Percentiles rank a stretch among this genome's conserved stretches.
phyloP scores from a whole-genome alignment of 2,888 invertebrate genomes.

The Sycophila texana region DNA sequence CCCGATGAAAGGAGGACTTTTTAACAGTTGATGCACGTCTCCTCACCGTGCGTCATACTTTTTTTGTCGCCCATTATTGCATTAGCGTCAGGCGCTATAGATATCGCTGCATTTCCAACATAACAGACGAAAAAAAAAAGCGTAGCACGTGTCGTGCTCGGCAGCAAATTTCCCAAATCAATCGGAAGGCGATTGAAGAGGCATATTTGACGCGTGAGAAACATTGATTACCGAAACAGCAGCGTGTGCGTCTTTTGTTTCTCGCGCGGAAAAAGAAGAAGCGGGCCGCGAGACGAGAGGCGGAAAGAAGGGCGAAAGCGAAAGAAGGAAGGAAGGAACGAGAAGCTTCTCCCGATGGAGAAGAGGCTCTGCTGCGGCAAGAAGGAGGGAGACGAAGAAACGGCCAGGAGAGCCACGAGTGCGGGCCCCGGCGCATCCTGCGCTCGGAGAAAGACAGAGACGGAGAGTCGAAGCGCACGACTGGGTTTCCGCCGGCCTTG shows the following conservation, averaged over 20 bases:
- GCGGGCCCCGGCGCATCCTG: slow-evolving; percentile 35
- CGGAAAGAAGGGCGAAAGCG: slow-evolving; percentile 59
- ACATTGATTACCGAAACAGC: no score
- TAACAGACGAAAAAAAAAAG: neutral
- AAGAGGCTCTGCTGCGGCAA: slow-evolving; percentile 9
- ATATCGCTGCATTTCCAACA: neutral
- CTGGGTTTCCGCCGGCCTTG: slow-evolving; percentile 75
- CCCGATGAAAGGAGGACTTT: no score
- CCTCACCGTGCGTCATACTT: no score
- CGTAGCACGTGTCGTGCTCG: no score
- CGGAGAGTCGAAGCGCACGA: slow-evolving; percentile 64
- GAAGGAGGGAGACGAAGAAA: slow-evolving; percentile 9
- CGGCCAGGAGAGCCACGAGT: neutral
- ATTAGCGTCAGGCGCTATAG: no score
- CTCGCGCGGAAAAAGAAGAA: neutral
- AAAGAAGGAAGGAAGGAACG: slow-evolving; percentile 60
- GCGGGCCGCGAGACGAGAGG: neutral
- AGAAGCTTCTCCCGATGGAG: slow-evolving; percentile 56
- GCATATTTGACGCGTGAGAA: no score
- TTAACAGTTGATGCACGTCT: no score
- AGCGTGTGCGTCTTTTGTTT: no score
- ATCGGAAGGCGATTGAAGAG: no score
- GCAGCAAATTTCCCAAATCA: no score
- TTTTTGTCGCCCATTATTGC: no score
- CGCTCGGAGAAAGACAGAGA: slow-evolving; percentile 58